Evolutionary conservation across 2,113 vertebrate species (phyloP).

Genomic region (Anolis carolinensis): DNA sequence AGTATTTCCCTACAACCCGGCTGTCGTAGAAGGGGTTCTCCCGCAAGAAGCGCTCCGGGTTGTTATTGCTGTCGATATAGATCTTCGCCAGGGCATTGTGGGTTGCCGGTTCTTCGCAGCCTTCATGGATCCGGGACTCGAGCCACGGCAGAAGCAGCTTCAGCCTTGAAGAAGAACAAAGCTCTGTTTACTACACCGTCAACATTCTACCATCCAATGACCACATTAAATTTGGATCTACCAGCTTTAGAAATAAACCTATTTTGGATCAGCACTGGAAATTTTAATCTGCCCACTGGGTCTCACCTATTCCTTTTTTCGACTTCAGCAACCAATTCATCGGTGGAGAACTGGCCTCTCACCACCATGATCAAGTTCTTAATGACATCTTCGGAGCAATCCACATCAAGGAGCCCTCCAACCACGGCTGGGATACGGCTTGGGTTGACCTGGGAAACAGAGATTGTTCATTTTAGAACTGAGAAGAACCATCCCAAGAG

Average conservation of each 20-base stretch:
- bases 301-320: conserved; percentile 92
- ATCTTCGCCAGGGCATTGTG: conserved; percentile 93
- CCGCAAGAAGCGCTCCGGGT: conserved; percentile 87
- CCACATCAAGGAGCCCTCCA: conserved; percentile 91
- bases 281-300: neutral
- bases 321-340: conserved; percentile 91
- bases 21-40: conserved; percentile 92
- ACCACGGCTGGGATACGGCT: conserved; percentile 90
- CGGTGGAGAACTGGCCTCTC: conserved; percentile 91
- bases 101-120: conserved; percentile 90
- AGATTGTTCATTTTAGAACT: neutral
- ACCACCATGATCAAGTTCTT: conserved; percentile 92
- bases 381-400: conserved; percentile 93
- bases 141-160: conserved; percentile 90
- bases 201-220: neutral
- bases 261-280: neutral
- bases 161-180: conserved; percentile 74
- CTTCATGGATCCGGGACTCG: conserved; percentile 89
- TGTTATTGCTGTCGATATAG: conserved; percentile 93
- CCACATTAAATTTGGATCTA: neutral
- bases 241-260: neutral
- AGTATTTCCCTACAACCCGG: conserved; percentile 86
- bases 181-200: neutral
- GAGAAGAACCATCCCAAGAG: neutral
- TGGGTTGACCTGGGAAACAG: conserved; percentile 85